These are phyloP conservation scores for Nephrotoma flavescens DNA, from an alignment of 2,888 invertebrate species.

Conservation along the genomic window DNA sequence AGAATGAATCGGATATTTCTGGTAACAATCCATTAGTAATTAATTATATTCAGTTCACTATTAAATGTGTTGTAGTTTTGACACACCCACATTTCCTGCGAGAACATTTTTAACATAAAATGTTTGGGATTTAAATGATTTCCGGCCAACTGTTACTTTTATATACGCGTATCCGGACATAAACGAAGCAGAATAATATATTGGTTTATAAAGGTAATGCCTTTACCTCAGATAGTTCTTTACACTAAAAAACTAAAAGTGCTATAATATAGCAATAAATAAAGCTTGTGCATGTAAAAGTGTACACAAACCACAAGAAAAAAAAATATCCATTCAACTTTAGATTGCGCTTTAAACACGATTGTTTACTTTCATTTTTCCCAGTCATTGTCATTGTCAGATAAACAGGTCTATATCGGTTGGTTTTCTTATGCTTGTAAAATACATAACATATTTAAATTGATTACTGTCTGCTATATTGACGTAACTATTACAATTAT, in stretches of 20 bases:
- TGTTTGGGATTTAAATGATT: background rate
- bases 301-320: background rate
- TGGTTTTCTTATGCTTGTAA: too few species aligned
- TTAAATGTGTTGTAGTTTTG: background rate
- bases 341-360: background rate
- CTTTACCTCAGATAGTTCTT: background rate
- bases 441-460: too few species aligned
- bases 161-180: background rate
- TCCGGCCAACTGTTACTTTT: background rate
- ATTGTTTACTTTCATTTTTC: background rate
- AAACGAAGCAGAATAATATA: background rate
- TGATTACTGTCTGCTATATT: too few species aligned
- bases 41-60: too few species aligned
- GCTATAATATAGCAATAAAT: background rate
- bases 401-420: background rate
- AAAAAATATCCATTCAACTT: background rate
- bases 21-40: too few species aligned
- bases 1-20: too few species aligned
- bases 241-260: background rate
- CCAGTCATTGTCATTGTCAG: background rate
- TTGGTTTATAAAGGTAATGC: background rate
- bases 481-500: too few species aligned
- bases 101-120: too few species aligned
- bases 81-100: background rate
- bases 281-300: background rate